A percentile compares a stretch with the other conserved stretches of the same genome.
Evolutionary conservation across 2,888 invertebrate species (phyloP).

Genomic region (Ferrisia virgata): DNA sequence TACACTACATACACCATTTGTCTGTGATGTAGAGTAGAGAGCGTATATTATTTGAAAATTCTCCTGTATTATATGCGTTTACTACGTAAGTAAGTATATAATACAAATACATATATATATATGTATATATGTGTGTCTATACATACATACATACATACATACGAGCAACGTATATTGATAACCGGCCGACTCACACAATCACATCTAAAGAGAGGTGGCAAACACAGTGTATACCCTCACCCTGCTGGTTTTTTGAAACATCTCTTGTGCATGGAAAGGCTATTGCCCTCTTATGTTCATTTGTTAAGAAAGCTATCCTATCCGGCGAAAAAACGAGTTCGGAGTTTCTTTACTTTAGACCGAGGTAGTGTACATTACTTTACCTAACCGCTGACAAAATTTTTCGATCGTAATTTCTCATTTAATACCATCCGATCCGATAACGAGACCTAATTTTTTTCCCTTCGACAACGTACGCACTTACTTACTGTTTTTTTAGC

Average conservation of each 20-base stretch:
- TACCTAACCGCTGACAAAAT: not conserved
- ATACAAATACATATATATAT: not conserved
- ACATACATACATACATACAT: not conserved
- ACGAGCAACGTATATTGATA: conserved; percentile 10
- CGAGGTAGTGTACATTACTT: not conserved
- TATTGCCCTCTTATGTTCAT: conserved; percentile 15
- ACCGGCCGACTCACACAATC: conserved; percentile 32
- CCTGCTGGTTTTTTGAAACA: conserved; percentile 1
- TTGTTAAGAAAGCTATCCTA: not conserved
- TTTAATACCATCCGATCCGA: not conserved
- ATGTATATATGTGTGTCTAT: no score
- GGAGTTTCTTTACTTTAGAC: not conserved
- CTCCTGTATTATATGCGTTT: not conserved
- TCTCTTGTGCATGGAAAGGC: conserved; percentile 10
- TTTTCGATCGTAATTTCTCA: not conserved
- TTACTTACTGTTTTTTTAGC: no score
- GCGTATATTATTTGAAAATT: no score
- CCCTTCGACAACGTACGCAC: no score
- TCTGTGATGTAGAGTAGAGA: conserved; percentile 18
- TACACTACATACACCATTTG: conserved; percentile 32
- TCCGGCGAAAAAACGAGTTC: not conserved
- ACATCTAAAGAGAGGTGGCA: conserved; percentile 24
- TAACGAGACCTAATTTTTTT: no score
- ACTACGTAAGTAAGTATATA: no score
- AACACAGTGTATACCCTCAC: not conserved